Percentiles rank a stretch among this genome's conserved stretches.
Conservation (phyloP, 2,113 vertebrate species). For the Hydrolagus affinis region DNA sequence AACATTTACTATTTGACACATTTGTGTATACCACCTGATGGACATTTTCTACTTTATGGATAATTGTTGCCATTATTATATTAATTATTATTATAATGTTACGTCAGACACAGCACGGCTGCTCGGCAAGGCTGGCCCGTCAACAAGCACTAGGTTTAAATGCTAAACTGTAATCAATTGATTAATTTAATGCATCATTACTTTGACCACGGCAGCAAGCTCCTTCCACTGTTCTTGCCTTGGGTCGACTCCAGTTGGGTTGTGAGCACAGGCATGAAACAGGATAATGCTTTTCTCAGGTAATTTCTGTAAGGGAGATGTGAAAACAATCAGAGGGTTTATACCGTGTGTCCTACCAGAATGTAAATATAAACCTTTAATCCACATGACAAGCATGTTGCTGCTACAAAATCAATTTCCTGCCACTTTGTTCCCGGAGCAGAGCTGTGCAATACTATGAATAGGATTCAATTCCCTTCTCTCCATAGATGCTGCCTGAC, state of each 20-base stretch:
- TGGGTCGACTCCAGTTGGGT: constrained; percentile 93
- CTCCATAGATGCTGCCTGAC: too few species aligned
- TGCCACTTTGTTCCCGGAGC: neutral
- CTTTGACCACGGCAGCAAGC: constrained; percentile 71
- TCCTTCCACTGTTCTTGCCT: constrained; percentile 90
- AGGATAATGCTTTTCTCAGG: constrained; percentile 84
- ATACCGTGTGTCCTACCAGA: neutral
- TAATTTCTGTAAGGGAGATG: constrained; percentile 70
- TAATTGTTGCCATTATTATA: too few species aligned
- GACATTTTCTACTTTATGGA: too few species aligned
- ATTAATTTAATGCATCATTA: constrained; percentile 40
- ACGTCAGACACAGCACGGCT: too few species aligned
- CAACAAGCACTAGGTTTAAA: neutral
- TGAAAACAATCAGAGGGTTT: neutral
- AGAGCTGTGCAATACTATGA: neutral
- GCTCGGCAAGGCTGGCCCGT: neutral
- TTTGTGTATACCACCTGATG: too few species aligned
- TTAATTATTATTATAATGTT: too few species aligned
- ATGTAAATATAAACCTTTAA: neutral
- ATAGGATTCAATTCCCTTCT: too few species aligned
- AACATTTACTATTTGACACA: neutral
- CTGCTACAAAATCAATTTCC: neutral
- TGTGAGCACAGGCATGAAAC: constrained; percentile 91
- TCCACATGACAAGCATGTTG: neutral
- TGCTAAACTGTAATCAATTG: neutral